These are phyloP conservation scores for Oxycera nigricornis DNA, from an alignment of 2,888 invertebrate species.

Conservation along the genomic window DNA sequence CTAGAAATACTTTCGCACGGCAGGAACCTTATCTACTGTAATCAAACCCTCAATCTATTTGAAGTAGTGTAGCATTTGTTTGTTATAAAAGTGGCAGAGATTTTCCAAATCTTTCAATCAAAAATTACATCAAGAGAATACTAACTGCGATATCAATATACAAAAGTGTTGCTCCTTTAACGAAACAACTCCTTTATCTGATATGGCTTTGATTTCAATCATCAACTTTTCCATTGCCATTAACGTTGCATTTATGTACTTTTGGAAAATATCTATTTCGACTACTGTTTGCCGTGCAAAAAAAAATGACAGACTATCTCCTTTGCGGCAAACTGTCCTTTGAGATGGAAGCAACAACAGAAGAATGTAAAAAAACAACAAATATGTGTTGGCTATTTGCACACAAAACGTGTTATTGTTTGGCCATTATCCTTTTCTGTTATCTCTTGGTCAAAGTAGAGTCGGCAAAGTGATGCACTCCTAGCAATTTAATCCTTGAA, in stretches of 20 bases:
- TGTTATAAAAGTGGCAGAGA: too few species aligned
- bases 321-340: constrained; percentile 21
- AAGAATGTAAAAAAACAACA: not conserved
- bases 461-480: not conserved
- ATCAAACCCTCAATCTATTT: too few species aligned
- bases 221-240: not conserved
- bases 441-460: not conserved
- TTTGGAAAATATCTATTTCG: constrained; percentile 28
- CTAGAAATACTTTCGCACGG: too few species aligned
- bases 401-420: constrained; percentile 37
- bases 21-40: too few species aligned
- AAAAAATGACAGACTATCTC: not conserved
- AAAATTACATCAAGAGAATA: too few species aligned
- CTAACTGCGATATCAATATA: too few species aligned
- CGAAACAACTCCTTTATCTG: too few species aligned
- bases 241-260: not conserved
- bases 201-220: constrained; percentile 3
- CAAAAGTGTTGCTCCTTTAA: too few species aligned
- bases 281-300: not conserved
- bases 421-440: constrained; percentile 38
- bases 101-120: too few species aligned
- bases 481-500: constrained; percentile 23
- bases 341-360: constrained; percentile 25
- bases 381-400: constrained; percentile 37
- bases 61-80: too few species aligned